Conservation (phyloP, 2,113 vertebrate species). For the Macrotus californicus region DNA sequence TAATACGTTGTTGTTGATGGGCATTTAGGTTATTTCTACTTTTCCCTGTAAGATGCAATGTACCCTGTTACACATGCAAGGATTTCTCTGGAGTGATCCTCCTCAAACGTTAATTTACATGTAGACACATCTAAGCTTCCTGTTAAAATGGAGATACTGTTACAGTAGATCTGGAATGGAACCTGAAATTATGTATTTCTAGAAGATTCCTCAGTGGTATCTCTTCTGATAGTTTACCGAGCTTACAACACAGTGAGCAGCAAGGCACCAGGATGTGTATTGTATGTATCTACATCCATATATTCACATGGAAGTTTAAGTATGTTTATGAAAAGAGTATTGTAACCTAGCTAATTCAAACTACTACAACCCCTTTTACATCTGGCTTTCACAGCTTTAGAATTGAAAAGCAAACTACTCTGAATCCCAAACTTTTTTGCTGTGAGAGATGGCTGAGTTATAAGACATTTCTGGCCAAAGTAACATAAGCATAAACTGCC, state of each 20-base stretch:
- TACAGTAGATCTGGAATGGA: not conserved
- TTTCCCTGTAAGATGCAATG: not conserved
- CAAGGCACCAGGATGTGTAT: not conserved
- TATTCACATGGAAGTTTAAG: not conserved
- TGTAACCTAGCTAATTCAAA: not conserved
- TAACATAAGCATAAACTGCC: not conserved
- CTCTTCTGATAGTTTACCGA: not conserved
- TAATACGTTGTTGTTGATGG: not conserved
- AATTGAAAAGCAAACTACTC: not conserved
- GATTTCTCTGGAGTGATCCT: not conserved
- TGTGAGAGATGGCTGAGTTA: not conserved
- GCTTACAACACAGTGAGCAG: not conserved
- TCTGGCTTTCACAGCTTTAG: not conserved
- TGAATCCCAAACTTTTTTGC: not conserved
- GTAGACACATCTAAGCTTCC: too few species aligned
- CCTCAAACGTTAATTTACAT: not conserved
- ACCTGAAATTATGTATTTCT: not conserved
- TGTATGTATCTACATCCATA: not conserved
- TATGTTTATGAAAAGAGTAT: not conserved
- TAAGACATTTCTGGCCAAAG: not conserved
- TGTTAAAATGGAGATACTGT: not conserved
- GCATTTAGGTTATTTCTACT: not conserved
- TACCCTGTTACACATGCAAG: not conserved
- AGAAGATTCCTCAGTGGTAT: not conserved
- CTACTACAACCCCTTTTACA: not conserved